Base-by-base conservation (phyloP, 2,797 vertebrate species). In the Botia almorhae region DNA sequence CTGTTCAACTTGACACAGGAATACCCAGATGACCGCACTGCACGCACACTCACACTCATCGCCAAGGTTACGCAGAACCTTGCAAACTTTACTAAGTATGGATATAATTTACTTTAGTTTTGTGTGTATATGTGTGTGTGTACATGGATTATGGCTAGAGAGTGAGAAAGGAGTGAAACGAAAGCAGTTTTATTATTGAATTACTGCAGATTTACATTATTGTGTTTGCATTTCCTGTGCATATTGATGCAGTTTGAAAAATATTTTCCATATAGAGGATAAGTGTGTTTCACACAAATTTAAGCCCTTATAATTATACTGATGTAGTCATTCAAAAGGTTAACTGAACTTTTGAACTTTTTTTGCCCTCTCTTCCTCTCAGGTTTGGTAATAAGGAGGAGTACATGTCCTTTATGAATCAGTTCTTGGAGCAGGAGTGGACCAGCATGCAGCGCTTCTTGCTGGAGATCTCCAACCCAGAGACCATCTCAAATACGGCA, bases 351-450 rank as follows among this genome's bases (percentile, higher is more conserved):
- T 51, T 65, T 4, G 16, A 13, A 2, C 23, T 2, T 55, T n/a
- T 16, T 13, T 36, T 36, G 46, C n/a, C 80, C 19, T 67, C 21
- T 12, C 23, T 48, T 4, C 50, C 56, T 71, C 3, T 56, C 86
- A 99, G 98, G 91, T 99, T 99, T 81, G 98, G 96, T 64, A 99
- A 96, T 92, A 99, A 99, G 87, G 97, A 99, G 73, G 98, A 99
- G 72, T 99, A 99, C 92, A 99, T 99, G 98, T 98, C 97, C 17
- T 99, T 99, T 87, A 99, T 99, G 98, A 99, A 99, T 91, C 96
- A 97, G 92, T 99, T 99, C 90, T 90, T 99, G 88, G 98, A 99
- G 86, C 97, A 97, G 0, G 97, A 99, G 85, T 99, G 98, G 98
- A 97, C 96, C 82, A 98, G 97, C 86, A 99, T 99, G 97, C 97